Evolutionary conservation across 2,113 vertebrate genomes (phyloP), one percentile per base, ranked within the genome.

Genomic region (Vombatus ursinus): DNA sequence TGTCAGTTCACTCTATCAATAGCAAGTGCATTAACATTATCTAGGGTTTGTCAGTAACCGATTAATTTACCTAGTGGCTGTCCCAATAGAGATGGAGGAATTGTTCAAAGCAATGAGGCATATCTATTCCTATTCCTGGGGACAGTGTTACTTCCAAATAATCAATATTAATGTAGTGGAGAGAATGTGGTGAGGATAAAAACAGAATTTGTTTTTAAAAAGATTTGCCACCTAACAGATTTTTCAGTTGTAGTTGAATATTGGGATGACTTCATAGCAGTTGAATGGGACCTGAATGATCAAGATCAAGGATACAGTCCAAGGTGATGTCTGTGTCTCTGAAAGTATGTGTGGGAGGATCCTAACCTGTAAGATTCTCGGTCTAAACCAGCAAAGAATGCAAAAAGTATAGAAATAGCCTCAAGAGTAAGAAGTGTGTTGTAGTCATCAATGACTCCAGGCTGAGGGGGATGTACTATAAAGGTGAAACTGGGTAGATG

Each of bases 1-100:
- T 99, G 99, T 99, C 99, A 99, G 99, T 98, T 98, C 98, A 98
- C 98, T 98, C 98, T 98, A 99, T 99, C 99, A 99, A 99, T 99
- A 99, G 98, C 92, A 98, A 99, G 99, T 99, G 98, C 98, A 99
- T 99, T 99, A 99, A 99, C 98, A 99, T 99, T 99, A 99, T 99
- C 99, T 98, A 98, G 98, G 98, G 98, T 97, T 98, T 99, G 98
- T 98, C 98, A 99, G 98, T 98, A 98, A 98, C 98, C 99, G 99
- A 99, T 99, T 99, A 99, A 99, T 99, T 99, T 99, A 99, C 99
- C 98, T 97, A 98, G 98, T 98, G 98, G 98, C 98, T 84, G 98
- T 99, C 99, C 99, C 98, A 98, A 98, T 97, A 99, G 99, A 98
- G 98, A 97, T 97, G 97, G 97, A 98, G 97, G 98, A 98, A 99